Evolutionary conservation across 2,888 invertebrate species (phyloP).

Genomic region (Melinopterus prodromus): DNA sequence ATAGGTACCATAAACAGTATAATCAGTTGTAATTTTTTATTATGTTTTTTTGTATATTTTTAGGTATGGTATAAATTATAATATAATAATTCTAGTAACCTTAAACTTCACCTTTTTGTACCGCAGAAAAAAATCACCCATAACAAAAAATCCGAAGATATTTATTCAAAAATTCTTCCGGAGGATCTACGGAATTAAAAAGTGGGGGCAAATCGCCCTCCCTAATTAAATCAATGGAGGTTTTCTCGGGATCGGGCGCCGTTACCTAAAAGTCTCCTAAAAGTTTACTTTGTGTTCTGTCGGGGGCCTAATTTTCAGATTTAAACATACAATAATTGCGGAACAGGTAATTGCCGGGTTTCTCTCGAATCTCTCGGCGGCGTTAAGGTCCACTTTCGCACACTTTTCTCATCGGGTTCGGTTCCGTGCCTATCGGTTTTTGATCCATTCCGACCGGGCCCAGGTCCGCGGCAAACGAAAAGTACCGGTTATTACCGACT

Average conservation of each 20-base stretch:
- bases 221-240: not conserved
- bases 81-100: too few relatives aligned
- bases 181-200: not conserved
- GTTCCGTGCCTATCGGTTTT: constrained; percentile 39
- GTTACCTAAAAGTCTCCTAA: constrained; percentile 38
- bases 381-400: constrained; percentile 45
- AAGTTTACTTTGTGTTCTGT: constrained; percentile 54
- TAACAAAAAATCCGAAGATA: too few relatives aligned
- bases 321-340: constrained; percentile 58
- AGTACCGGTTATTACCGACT: constrained; percentile 59
- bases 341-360: constrained; percentile 53
- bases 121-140: too few relatives aligned
- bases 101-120: too few relatives aligned
- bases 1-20: too few relatives aligned
- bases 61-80: too few relatives aligned
- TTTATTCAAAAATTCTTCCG: not conserved
- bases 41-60: too few relatives aligned
- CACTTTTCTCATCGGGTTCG: constrained; percentile 28
- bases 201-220: not conserved
- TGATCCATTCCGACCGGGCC: constrained; percentile 47
- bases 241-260: constrained; percentile 12
- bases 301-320: constrained; percentile 53
- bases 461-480: constrained; percentile 37
- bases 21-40: too few relatives aligned
- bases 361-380: constrained; percentile 28